Evolutionary conservation across 2,797 vertebrate genomes (phyloP).

Genomic region (Bufotes viridis): DNA sequence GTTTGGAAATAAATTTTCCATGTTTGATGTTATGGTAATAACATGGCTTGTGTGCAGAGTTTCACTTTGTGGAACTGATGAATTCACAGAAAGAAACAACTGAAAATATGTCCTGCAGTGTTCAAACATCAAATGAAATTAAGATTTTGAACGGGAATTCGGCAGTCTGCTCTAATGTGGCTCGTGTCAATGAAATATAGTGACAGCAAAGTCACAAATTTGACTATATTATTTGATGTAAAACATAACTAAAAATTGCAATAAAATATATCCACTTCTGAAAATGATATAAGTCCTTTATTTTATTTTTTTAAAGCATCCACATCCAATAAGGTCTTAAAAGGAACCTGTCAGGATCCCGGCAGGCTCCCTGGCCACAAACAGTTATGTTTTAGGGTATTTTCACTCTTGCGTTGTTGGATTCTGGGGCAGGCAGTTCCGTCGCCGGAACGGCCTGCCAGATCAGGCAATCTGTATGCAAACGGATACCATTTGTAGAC

Average conservation of each 20-base stretch:
- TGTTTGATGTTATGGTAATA: conserved; percentile 48
- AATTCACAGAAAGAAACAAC: conserved; percentile 29
- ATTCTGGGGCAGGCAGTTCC: too few relatives aligned
- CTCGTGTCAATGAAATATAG: neutral
- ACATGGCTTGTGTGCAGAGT: conserved; percentile 36
- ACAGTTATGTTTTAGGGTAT: too few relatives aligned
- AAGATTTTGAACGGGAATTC: neutral
- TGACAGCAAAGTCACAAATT: neutral
- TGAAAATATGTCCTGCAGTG: conserved; percentile 20
- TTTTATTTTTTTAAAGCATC: neutral
- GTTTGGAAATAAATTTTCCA: conserved; percentile 46
- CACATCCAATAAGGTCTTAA: neutral
- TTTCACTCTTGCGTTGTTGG: too few relatives aligned
- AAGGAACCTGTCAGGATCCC: neutral
- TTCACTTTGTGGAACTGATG: conserved; percentile 36
- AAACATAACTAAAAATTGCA: neutral
- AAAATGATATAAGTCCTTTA: neutral
- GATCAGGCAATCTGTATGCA: too few relatives aligned
- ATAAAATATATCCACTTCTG: neutral
- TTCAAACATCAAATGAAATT: conserved; percentile 5
- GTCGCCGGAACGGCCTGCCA: too few relatives aligned
- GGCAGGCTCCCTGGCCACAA: too few relatives aligned
- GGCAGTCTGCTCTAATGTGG: neutral
- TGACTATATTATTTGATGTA: neutral
- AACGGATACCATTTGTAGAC: too few relatives aligned